These are phyloP conservation scores for Tokudaia muenninki DNA, from an alignment of 2,797 vertebrate species.

Conservation along the genomic window DNA sequence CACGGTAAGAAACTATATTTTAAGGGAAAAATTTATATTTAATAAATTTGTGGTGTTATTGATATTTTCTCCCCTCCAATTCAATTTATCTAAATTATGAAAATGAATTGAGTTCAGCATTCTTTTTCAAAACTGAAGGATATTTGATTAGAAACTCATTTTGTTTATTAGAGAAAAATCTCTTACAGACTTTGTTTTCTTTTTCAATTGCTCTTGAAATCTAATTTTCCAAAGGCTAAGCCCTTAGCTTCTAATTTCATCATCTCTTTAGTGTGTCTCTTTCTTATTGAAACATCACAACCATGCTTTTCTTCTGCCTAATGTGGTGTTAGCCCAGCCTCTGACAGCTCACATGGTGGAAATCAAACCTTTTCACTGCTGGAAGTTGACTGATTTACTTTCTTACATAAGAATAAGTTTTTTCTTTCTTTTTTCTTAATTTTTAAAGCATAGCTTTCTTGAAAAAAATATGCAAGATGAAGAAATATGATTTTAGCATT, in stretches of 20 bases:
- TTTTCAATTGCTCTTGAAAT: slow-evolving; percentile 49
- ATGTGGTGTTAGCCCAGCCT: slow-evolving; percentile 69
- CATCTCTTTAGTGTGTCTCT: slow-evolving; percentile 65
- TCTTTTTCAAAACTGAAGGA: slow-evolving; percentile 43
- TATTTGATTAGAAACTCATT: slow-evolving; percentile 49
- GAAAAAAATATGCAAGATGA: slow-evolving; percentile 52
- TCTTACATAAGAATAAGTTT: slow-evolving; percentile 57
- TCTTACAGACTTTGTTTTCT: neutral
- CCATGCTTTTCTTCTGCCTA: slow-evolving; percentile 68
- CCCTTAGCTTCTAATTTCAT: slow-evolving; percentile 45
- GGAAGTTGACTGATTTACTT: slow-evolving; percentile 73
- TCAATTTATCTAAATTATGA: slow-evolving; percentile 41
- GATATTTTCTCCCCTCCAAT: neutral
- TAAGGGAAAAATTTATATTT: neutral
- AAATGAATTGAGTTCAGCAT: slow-evolving; percentile 5
- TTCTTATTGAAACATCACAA: slow-evolving; percentile 61
- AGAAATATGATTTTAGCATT: slow-evolving; percentile 56
- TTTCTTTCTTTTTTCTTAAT: neutral
- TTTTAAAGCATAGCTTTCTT: neutral
- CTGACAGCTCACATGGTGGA: neutral
- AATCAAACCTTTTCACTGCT: slow-evolving; percentile 64
- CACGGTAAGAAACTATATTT: neutral
- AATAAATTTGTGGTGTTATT: slow-evolving; percentile 20
- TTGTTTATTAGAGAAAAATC: slow-evolving; percentile 48
- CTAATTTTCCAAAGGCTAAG: slow-evolving; percentile 62